Percentiles rank a stretch among this genome's conserved stretches.
Conservation (phyloP, 2,113 vertebrate species). For the Centrocercus urophasianus region DNA sequence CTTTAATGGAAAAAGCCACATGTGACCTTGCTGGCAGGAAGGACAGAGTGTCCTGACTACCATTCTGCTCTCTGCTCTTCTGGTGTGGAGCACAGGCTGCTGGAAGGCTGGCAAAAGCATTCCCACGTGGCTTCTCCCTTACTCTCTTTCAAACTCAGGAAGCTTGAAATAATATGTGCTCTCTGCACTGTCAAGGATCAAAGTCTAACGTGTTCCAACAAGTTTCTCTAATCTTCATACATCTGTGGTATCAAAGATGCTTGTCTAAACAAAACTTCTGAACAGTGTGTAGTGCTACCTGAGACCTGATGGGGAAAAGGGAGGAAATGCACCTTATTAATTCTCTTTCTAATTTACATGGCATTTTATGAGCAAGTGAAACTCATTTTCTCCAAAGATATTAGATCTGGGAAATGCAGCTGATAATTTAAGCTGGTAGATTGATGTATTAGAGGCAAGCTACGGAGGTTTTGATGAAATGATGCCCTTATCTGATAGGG, state of each 20-base stretch:
- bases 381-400: slow-evolving; percentile 13
- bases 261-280: neutral
- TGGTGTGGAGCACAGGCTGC: neutral
- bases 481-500: neutral
- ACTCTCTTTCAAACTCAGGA: neutral
- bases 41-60: neutral
- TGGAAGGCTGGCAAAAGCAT: neutral
- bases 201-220: neutral
- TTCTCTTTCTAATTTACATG: neutral
- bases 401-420: neutral
- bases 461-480: neutral
- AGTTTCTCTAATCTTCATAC: neutral
- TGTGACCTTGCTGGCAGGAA: neutral
- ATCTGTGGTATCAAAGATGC: neutral
- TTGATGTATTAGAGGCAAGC: neutral
- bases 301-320: neutral
- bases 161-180: neutral
- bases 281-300: neutral
- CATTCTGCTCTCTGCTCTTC: neutral
- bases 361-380: slow-evolving; percentile 2
- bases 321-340: neutral
- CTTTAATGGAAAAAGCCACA: neutral
- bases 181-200: neutral
- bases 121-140: neutral
- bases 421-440: neutral